Evolutionary conservation across 2,797 vertebrate species (phyloP).

Genomic region (Parotocinclus haroldoi): DNA sequence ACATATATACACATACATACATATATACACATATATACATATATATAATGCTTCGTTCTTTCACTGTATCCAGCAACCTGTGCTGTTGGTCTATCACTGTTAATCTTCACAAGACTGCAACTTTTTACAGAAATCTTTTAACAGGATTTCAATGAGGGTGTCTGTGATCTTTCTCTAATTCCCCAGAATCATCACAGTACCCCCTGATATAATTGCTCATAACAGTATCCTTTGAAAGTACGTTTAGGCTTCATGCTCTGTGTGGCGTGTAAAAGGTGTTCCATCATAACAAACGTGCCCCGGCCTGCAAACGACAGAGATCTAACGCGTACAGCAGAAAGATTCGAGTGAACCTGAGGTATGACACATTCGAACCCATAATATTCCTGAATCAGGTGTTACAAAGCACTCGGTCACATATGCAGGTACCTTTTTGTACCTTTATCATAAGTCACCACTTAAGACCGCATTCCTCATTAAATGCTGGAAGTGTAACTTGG

Average conservation of each 20-base stretch:
- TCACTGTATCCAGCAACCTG: background rate
- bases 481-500: slow-evolving; percentile 18
- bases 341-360: slow-evolving; percentile 51
- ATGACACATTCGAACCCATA: slow-evolving; percentile 62
- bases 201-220: slow-evolving; percentile 9
- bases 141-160: slow-evolving; percentile 34
- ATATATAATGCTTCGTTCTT: too few species aligned
- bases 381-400: slow-evolving; percentile 62
- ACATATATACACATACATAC: too few species aligned
- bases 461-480: slow-evolving; percentile 50
- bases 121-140: slow-evolving; percentile 36
- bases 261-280: slow-evolving; percentile 48
- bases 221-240: slow-evolving; percentile 39
- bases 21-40: too few species aligned
- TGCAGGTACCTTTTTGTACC: slow-evolving; percentile 66
- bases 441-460: slow-evolving; percentile 66
- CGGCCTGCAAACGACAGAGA: slow-evolving; percentile 50
- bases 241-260: slow-evolving; percentile 53
- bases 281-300: slow-evolving; percentile 54
- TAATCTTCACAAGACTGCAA: background rate
- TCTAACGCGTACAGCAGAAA: slow-evolving; percentile 49
- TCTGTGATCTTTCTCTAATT: slow-evolving; percentile 39
- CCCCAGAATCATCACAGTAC: slow-evolving; percentile 29
- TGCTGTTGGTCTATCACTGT: slow-evolving; percentile 4
- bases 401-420: slow-evolving; percentile 61